Evolutionary conservation across 2,888 invertebrate species (phyloP).

Genomic region (Ormyrus nitidulus): DNA sequence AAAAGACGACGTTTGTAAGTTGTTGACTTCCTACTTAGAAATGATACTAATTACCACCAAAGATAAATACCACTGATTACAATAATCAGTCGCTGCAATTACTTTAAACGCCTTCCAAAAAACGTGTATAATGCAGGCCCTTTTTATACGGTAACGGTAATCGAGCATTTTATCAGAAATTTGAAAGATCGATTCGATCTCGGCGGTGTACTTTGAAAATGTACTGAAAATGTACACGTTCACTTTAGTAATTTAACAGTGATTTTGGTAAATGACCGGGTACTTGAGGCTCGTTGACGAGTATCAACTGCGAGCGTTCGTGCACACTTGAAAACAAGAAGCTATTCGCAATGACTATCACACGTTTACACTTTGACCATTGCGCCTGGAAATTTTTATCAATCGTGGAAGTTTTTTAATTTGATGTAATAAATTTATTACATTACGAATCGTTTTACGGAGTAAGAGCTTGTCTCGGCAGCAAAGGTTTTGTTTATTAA

Average conservation of each 20-base stretch:
- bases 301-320: background rate
- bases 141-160: background rate
- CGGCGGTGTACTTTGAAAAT: background rate
- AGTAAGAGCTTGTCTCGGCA: too few relatives aligned
- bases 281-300: slow-evolving; percentile 35
- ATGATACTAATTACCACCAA: too few relatives aligned
- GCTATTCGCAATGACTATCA: slow-evolving; percentile 27
- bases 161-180: slow-evolving; percentile 32
- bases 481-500: too few relatives aligned
- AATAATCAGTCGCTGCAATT: slow-evolving; percentile 17
- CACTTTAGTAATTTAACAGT: slow-evolving; percentile 25
- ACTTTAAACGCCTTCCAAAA: slow-evolving; percentile 12
- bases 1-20: too few relatives aligned
- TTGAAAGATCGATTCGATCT: slow-evolving; percentile 28
- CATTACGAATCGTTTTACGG: too few relatives aligned
- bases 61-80: background rate
- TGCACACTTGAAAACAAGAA: slow-evolving; percentile 37
- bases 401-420: too few relatives aligned
- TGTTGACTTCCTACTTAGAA: too few relatives aligned
- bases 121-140: background rate
- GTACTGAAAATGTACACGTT: too few relatives aligned
- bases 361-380: background rate
- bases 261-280: slow-evolving; percentile 45
- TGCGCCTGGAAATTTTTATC: too few relatives aligned
- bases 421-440: too few relatives aligned